phyloP scores from a whole-genome alignment of 2,113 vertebrate species.

The Lampris incognitus region DNA sequence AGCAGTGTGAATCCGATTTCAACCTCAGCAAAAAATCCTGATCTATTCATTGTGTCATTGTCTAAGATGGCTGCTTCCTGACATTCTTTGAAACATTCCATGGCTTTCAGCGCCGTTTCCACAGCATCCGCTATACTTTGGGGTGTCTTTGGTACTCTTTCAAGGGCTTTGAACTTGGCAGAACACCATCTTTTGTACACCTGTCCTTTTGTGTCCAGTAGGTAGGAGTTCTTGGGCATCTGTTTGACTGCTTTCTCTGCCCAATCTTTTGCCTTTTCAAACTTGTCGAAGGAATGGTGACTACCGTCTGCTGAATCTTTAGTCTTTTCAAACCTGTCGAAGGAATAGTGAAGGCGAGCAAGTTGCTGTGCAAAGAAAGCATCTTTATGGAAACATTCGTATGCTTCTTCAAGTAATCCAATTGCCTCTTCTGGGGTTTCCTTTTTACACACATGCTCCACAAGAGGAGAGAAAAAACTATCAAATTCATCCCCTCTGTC shows the following conservation, averaged over 20 bases:
- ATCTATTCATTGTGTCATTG: slow-evolving; percentile 71
- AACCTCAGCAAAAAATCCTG: slow-evolving; percentile 81
- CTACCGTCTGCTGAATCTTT: slow-evolving; percentile 76
- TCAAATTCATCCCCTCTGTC: slow-evolving; percentile 82
- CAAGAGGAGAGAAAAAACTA: slow-evolving; percentile 84
- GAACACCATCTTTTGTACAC: slow-evolving; percentile 85
- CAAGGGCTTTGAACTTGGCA: slow-evolving; percentile 72
- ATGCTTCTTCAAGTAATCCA: slow-evolving; percentile 77
- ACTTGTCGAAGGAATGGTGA: slow-evolving; percentile 81
- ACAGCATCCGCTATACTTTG: slow-evolving; percentile 71
- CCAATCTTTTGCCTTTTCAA: slow-evolving; percentile 83
- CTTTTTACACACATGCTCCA: slow-evolving; percentile 80
- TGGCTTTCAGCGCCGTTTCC: slow-evolving; percentile 80
- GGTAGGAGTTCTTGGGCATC: slow-evolving; percentile 82
- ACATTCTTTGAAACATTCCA: slow-evolving; percentile 83
- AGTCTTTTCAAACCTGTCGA: slow-evolving; percentile 83
- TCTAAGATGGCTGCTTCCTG: slow-evolving; percentile 80
- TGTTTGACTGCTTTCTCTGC: slow-evolving; percentile 76
- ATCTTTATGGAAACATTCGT: slow-evolving; percentile 79
- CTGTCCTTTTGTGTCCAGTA: slow-evolving; percentile 88
- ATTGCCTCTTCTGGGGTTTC: slow-evolving; percentile 78
- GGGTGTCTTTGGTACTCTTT: slow-evolving; percentile 37
- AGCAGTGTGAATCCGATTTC: slow-evolving; percentile 84
- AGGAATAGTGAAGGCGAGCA: slow-evolving; percentile 83
- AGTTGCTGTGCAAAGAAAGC: slow-evolving; percentile 86